These are phyloP conservation scores for Cinara cedri DNA, from an alignment of 2,888 invertebrate species.

Conservation along the genomic window DNA sequence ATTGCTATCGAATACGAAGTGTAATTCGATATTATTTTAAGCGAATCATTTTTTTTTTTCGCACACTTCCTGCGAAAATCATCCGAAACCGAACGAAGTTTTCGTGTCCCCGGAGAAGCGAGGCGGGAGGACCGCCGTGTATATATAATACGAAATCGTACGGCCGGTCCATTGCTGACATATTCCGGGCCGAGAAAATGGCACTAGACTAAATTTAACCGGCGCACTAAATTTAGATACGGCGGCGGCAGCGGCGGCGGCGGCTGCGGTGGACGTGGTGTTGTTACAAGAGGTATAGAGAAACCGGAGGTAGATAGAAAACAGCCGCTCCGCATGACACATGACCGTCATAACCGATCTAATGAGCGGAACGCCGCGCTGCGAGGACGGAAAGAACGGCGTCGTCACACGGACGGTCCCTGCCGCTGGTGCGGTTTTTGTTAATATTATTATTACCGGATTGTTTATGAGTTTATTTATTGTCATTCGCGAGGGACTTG, in stretches of 20 bases:
- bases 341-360: constrained; percentile 49
- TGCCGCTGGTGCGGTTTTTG: too few relatives aligned
- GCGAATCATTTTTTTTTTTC: too few relatives aligned
- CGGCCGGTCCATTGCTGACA: background rate
- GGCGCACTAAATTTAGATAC: constrained; percentile 43
- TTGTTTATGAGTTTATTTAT: too few relatives aligned
- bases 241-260: constrained; percentile 2
- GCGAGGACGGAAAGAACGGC: background rate
- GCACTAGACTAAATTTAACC: constrained; percentile 53
- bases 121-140: background rate
- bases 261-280: constrained; percentile 9
- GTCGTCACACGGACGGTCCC: background rate
- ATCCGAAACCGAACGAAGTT: too few relatives aligned
- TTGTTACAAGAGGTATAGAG: constrained; percentile 9
- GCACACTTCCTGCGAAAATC: too few relatives aligned
- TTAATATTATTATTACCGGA: too few relatives aligned
- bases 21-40: too few relatives aligned
- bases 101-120: too few relatives aligned
- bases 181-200: constrained; percentile 46
- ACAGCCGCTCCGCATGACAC: constrained; percentile 32
- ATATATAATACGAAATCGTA: background rate
- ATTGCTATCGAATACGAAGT: too few relatives aligned
- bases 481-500: too few relatives aligned
- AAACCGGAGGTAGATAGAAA: constrained; percentile 37
- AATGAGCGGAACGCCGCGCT: constrained; percentile 26